Evolutionary conservation across 2,888 invertebrate genomes (phyloP), one percentile per base, ranked within the genome.

Genomic region (Caenorhabditis sulstoni): DNA sequence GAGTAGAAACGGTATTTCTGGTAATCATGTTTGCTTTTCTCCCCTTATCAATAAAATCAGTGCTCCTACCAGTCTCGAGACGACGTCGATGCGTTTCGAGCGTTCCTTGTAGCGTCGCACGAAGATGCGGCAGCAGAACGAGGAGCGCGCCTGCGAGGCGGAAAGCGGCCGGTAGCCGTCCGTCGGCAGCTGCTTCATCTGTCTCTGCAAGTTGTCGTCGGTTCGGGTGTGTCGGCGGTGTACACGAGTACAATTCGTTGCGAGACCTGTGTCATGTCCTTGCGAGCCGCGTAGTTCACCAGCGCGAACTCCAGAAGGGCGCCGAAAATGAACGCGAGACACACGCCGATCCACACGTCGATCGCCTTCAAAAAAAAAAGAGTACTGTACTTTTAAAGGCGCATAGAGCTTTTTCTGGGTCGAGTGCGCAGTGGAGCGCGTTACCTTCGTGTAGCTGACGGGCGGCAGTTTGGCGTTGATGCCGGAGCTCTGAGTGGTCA

Each of bases 401-500:
- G n/a, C n/a, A n/a, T n/a, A n/a, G 29, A 35, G 23, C 12, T 16
- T 23, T 23, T 20, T 8, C 29, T 16, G 14, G 8, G 14, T n/a
- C n/a, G n/a, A n/a, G n/a, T n/a, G n/a, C n/a, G n/a, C n/a, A n/a
- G n/a, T n/a, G n/a, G n/a, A n/a, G n/a, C n/a, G 8, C n/a, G 44
- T 52, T 23, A 74, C 82, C 61, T 83, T 83, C 20, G 83, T 83
- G 23, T 83, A 83, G 67, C 86, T 86, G 76, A 89, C 89, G 1
- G 89, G 89, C 16, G 89, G 89, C 20, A 89, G 81, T 70, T 88
- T 88, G 2, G 89, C 87, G 79, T 89, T 89, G 55, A 89, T 86
- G 22, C 89, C 89, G 22, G 87, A 87, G 23, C 89, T 88, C 79
- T 89, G 96, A 96, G 89, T 89, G 12, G 97, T 97, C 97, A 97